Evolutionary conservation across 2,888 invertebrate genomes (phyloP), one percentile per base, ranked within the genome.

Genomic region (Leptinotarsa haldemani): DNA sequence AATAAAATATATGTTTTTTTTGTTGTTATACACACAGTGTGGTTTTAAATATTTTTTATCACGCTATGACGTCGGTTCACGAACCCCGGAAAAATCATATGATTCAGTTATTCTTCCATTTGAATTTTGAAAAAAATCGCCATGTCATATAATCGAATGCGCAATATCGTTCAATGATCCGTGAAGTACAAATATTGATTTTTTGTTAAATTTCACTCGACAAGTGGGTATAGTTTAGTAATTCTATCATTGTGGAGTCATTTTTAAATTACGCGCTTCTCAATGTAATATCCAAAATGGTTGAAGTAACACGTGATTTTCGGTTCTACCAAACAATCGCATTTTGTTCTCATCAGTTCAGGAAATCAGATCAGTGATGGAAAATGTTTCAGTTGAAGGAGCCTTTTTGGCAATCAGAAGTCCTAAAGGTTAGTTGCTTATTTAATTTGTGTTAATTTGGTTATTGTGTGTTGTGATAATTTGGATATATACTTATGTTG

Each of bases 321-420:
- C 50, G 13, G n/a, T 50, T 50, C 15, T 50, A 50, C n/a, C 50
- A 13, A 50, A n/a, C 50, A 50, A 50, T 16, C 50, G 15, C 50
- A 50, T 50, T 50, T 15, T 50, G 50, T 15, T 50, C 15, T 50
- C 50, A 16, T 50, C 50, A 50, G 50, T 50, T 50, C 50, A 5
- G 12, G 50, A n/a, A 50, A 50, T 13, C 50, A n/a, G 50, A 16
- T 50, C n/a, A 13, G 50, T 16, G n/a, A 50, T 50, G n/a, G 15
- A 50, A 50, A 50, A n/a, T 50, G 50, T 50, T 50, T 50, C 16
- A 50, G 50, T 50, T 50, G 50, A 50, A 50, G 50, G 15, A n/a
- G 3, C 5, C 4, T 16, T 50, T 16, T 50, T 50, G 50, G n/a
- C 50, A 50, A 50, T 50, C 50, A 50, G 50, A 4, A 50, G 50